phyloP scores from a whole-genome alignment of 2,888 invertebrate genomes.

The Operophtera brumata region DNA sequence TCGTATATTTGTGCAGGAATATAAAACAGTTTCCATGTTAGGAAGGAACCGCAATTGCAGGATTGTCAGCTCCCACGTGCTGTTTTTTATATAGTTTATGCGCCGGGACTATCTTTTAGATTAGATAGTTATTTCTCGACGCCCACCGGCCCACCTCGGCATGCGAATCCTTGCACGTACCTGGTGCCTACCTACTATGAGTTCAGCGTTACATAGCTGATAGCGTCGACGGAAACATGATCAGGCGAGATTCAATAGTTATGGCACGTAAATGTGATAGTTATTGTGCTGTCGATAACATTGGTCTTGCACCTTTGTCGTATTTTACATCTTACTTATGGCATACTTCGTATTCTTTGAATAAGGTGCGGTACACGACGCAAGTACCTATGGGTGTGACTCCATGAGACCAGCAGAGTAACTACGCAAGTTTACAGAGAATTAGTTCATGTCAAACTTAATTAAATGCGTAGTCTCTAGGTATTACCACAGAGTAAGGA shows the following conservation, averaged over 20 bases:
- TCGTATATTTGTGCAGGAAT: constrained; percentile 15
- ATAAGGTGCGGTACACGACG: too few relatives aligned
- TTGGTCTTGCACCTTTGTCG: constrained; percentile 15
- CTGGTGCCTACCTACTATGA: constrained; percentile 13
- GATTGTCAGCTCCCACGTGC: constrained; percentile 42
- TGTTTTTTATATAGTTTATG: constrained; percentile 56
- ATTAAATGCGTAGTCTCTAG: too few relatives aligned
- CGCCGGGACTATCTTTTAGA: constrained; percentile 53
- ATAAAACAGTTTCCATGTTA: constrained; percentile 22
- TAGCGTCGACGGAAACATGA: constrained; percentile 32
- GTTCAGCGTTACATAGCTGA: constrained; percentile 26
- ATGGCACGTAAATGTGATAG: constrained; percentile 24
- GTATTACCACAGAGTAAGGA: too few relatives aligned
- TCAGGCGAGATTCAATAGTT: constrained; percentile 30
- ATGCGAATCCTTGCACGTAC: constrained; percentile 28
- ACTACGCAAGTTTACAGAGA: too few relatives aligned
- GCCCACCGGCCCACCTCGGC: constrained; percentile 57
- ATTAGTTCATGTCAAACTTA: too few relatives aligned
- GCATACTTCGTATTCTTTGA: too few relatives aligned
- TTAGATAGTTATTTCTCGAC: constrained; percentile 50
- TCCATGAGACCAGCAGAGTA: too few relatives aligned
- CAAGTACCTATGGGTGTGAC: too few relatives aligned
- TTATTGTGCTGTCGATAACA: constrained; percentile 20
- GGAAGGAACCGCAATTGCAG: constrained; percentile 25
- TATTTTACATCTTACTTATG: constrained; percentile 20